Conservation (phyloP, 2,888 invertebrate genomes). For the Eupithecia dodoneata region DNA sequence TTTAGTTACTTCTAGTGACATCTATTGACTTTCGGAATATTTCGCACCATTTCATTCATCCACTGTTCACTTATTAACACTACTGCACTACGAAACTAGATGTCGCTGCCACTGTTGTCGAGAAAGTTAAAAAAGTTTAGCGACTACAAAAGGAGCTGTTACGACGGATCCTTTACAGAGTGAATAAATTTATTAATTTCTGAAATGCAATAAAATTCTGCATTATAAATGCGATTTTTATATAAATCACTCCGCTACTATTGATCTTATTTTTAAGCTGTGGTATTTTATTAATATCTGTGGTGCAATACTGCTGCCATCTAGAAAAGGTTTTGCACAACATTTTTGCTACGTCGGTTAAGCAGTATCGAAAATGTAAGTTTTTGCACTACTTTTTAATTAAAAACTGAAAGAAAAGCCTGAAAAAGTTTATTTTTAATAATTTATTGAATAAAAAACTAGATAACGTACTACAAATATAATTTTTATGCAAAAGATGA, state of each 20-base stretch:
- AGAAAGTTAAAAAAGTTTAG: neutral
- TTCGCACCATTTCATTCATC: neutral
- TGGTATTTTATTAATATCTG: constrained; percentile 26
- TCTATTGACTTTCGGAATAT: neutral
- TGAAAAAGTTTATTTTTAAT: neutral
- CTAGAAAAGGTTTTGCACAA: constrained; percentile 21
- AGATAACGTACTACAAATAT: neutral
- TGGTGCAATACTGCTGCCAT: constrained; percentile 29
- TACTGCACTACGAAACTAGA: neutral
- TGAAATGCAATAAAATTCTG: neutral
- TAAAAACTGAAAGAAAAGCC: neutral
- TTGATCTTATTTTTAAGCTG: constrained; percentile 5
- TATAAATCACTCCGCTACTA: neutral
- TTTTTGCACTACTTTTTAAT: constrained; percentile 28
- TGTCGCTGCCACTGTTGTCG: neutral
- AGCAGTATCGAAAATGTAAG: constrained; percentile 17
- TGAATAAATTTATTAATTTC: neutral
- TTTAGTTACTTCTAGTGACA: neutral
- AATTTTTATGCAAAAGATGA: neutral
- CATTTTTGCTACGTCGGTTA: constrained; percentile 32
- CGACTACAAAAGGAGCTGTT: neutral
- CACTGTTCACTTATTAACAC: too few species aligned
- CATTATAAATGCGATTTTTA: neutral
- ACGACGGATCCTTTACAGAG: neutral
- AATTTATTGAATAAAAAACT: neutral